A percentile compares a stretch with the other conserved stretches of the same genome.
phyloP scores from a whole-genome alignment of 2,797 vertebrate genomes.

The Menidia menidia region DNA sequence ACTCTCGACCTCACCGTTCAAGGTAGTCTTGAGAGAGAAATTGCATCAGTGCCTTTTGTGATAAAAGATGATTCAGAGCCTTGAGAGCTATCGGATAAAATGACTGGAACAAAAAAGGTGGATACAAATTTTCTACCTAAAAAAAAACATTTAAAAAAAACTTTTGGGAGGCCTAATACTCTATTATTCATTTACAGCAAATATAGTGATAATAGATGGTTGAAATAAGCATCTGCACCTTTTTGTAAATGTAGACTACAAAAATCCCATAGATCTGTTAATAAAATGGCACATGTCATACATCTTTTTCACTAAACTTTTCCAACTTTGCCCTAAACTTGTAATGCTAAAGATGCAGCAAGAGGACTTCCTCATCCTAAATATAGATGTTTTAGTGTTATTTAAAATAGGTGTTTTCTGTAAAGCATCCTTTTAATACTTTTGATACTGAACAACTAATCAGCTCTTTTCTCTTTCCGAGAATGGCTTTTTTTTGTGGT shows the following conservation, averaged over 20 bases:
- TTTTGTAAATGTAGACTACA: background rate
- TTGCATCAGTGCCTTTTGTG: constrained; percentile 67
- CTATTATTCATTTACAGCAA: constrained; percentile 7
- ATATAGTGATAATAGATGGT: background rate
- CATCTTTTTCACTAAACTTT: too few relatives aligned
- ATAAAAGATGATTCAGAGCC: constrained; percentile 35
- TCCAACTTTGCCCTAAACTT: too few relatives aligned
- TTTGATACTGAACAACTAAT: too few relatives aligned
- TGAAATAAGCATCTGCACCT: background rate
- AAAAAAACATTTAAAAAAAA: background rate
- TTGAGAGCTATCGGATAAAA: constrained; percentile 42
- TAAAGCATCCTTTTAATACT: too few relatives aligned
- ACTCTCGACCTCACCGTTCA: constrained; percentile 39
- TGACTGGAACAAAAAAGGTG: constrained; percentile 41
- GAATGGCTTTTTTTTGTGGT: too few relatives aligned
- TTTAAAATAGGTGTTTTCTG: too few relatives aligned
- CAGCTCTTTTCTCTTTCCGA: too few relatives aligned
- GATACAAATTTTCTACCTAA: constrained; percentile 16
- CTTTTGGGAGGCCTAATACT: background rate
- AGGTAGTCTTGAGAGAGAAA: constrained; percentile 45
- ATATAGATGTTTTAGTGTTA: too few relatives aligned
- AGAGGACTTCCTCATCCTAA: too few relatives aligned
- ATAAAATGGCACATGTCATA: too few relatives aligned
- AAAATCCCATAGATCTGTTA: too few relatives aligned
- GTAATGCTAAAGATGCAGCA: too few relatives aligned